Conservation (phyloP, 2,888 invertebrate species). For the Andrena marginata region DNA sequence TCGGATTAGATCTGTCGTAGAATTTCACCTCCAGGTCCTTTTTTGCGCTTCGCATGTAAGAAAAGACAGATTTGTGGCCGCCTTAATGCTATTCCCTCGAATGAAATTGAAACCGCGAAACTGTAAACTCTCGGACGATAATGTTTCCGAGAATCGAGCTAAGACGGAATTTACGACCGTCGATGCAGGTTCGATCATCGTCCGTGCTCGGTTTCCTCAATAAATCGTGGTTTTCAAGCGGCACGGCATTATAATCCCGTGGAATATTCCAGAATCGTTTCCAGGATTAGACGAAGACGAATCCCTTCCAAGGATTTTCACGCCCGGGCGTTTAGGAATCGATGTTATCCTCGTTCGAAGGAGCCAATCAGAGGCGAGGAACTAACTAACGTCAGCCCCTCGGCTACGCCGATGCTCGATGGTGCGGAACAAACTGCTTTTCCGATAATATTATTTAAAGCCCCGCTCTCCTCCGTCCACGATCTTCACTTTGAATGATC, state of each 20-base stretch:
- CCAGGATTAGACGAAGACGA: constrained; percentile 32
- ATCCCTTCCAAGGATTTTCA: constrained; percentile 41
- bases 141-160: not conserved
- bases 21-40: not conserved
- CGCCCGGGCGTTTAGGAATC: constrained; percentile 37
- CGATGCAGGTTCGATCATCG: not conserved
- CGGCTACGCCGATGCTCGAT: constrained; percentile 38
- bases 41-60: not conserved
- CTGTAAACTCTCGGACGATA: not conserved
- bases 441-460: constrained; percentile 58
- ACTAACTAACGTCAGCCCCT: constrained; percentile 41
- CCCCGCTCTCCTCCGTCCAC: constrained; percentile 10
- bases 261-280: constrained; percentile 18
- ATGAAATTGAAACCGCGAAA: not conserved
- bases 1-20: not conserved
- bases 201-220: constrained; percentile 5
- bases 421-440: constrained; percentile 63
- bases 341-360: constrained; percentile 36
- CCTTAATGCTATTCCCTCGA: not conserved
- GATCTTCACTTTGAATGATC: constrained; percentile 45
- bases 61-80: not conserved
- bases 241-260: not conserved
- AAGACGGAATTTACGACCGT: constrained; percentile 6
- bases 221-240: not conserved
- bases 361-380: constrained; percentile 50